phyloP scores from a whole-genome alignment of 2,113 vertebrate genomes.

The Pygoscelis antarcticus region DNA sequence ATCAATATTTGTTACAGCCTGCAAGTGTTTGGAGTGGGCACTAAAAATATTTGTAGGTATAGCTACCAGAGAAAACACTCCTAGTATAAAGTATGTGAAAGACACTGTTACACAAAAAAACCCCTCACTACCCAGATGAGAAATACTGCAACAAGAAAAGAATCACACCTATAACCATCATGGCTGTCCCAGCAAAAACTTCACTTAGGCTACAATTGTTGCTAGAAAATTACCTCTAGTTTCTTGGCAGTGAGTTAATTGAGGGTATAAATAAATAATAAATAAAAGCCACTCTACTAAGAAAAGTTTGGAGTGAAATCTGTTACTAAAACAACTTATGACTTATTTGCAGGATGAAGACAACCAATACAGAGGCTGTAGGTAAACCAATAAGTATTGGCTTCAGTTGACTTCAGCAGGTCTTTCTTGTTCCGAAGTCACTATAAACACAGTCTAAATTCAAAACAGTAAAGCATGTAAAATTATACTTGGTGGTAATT shows the following conservation, averaged over 20 bases:
- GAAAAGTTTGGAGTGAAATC: neutral
- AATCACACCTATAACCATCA: neutral
- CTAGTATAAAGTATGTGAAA: neutral
- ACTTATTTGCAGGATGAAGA: neutral
- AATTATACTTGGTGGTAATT: neutral
- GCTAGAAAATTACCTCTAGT: neutral
- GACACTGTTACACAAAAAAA: neutral
- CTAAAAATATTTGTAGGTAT: neutral
- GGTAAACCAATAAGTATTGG: neutral
- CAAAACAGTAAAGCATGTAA: neutral
- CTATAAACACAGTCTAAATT: neutral
- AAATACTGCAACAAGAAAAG: neutral
- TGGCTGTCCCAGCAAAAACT: neutral
- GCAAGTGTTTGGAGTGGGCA: neutral
- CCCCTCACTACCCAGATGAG: fast-evolving
- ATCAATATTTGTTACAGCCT: neutral
- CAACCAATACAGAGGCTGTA: neutral
- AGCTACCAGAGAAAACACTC: neutral
- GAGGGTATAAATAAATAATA: neutral
- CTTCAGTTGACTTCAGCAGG: neutral
- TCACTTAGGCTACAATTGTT: neutral
- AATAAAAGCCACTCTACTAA: neutral
- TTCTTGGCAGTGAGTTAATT: neutral
- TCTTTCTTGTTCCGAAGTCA: neutral
- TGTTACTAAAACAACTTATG: neutral